A percentile compares a stretch with the other conserved stretches of the same genome.
phyloP scores from a whole-genome alignment of 2,797 vertebrate genomes.

The Clarias pachynema region DNA sequence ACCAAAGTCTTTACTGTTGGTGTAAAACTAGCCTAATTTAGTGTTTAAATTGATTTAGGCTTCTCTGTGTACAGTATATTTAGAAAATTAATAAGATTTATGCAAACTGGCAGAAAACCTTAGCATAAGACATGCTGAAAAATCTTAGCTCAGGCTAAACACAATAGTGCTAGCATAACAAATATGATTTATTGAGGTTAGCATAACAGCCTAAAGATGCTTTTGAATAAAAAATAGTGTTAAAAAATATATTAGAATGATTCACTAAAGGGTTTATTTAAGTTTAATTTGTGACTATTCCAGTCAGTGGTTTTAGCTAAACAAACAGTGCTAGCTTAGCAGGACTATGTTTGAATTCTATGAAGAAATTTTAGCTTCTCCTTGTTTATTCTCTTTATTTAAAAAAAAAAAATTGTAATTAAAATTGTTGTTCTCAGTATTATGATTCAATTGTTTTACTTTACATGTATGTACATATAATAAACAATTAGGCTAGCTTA shows the following conservation, averaged over 20 bases:
- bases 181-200: background rate
- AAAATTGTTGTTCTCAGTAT: conserved; percentile 42
- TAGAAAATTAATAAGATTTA: too few species aligned
- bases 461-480: background rate
- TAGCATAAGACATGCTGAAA: background rate
- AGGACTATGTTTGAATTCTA: background rate
- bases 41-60: background rate
- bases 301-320: background rate
- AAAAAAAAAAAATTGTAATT: conserved; percentile 23
- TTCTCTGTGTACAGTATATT: background rate
- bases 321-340: background rate
- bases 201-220: background rate
- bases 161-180: background rate
- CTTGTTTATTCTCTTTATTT: conserved; percentile 46
- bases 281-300: background rate
- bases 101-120: background rate
- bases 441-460: conserved; percentile 35
- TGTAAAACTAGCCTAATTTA: background rate
- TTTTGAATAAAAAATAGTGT: too few species aligned
- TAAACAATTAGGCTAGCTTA: background rate
- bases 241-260: background rate
- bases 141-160: background rate
- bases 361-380: background rate
- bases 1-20: background rate
- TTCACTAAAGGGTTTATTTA: background rate